Evolutionary conservation across 2,797 vertebrate species (phyloP).

Genomic region (Picus viridis): DNA sequence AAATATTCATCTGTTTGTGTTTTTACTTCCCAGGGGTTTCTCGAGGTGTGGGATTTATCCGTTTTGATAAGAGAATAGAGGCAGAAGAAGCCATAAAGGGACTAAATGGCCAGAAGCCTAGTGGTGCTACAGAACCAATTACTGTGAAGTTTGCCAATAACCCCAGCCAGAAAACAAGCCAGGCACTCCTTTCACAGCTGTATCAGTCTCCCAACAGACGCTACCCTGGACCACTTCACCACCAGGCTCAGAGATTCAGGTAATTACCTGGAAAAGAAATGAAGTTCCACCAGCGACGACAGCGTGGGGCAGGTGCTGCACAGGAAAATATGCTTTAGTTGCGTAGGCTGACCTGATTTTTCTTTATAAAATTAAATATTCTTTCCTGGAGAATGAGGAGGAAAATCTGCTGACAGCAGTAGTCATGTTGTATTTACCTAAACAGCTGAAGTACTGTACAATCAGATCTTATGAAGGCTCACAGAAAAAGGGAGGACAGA

Average conservation of each 20-base stretch:
- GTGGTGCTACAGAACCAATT: slow-evolving; percentile 97
- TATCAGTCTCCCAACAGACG: slow-evolving; percentile 99
- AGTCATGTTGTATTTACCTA: slow-evolving; percentile 69
- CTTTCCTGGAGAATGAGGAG: slow-evolving; percentile 66
- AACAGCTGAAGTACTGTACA: slow-evolving; percentile 58
- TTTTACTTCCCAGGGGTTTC: slow-evolving; percentile 89
- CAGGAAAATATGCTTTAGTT: slow-evolving; percentile 56
- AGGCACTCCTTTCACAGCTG: slow-evolving; percentile 98
- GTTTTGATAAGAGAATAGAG: slow-evolving; percentile 99
- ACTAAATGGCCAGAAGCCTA: slow-evolving; percentile 99
- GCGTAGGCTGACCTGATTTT: slow-evolving; percentile 66
- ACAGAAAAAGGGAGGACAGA: slow-evolving; percentile 2
- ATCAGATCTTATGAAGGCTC: slow-evolving; percentile 35
- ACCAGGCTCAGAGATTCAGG: slow-evolving; percentile 99
- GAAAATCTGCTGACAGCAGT: slow-evolving; percentile 66
- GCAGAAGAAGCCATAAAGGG: slow-evolving; percentile 99
- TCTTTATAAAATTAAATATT: slow-evolving; percentile 70
- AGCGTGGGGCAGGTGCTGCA: slow-evolving; percentile 36
- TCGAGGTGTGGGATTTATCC: slow-evolving; percentile 99
- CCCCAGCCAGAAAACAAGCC: slow-evolving; percentile 99
- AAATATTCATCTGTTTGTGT: neutral
- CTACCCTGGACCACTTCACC: slow-evolving; percentile 97
- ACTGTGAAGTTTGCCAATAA: slow-evolving; percentile 99
- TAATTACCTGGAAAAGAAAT: slow-evolving; percentile 79
- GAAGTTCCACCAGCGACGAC: neutral